Percentiles rank a stretch among this genome's conserved stretches.
phyloP scores from a whole-genome alignment of 2,113 vertebrate genomes.

The Tylochromis polylepis region DNA sequence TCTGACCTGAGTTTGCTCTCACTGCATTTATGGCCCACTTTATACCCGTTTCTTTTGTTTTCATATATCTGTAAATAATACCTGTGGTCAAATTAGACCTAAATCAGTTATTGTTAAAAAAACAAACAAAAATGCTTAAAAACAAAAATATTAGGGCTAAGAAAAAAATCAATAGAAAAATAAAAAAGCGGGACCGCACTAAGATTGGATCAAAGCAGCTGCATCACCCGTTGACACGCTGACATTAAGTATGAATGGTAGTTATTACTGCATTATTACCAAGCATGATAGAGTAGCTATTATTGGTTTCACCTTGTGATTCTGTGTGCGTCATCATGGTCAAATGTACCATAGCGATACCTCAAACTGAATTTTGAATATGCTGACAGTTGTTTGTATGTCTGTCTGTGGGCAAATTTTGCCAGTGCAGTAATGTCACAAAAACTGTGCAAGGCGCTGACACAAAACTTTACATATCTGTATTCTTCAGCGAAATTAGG shows the following conservation, averaged over 20 bases:
- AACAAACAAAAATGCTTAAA: neutral
- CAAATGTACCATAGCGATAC: neutral
- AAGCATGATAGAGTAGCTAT: neutral
- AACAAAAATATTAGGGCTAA: too few species aligned
- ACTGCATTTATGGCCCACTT: neutral
- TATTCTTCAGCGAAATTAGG: neutral
- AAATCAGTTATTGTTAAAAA: neutral
- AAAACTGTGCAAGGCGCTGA: neutral
- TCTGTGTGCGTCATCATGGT: neutral
- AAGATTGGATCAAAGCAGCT: neutral
- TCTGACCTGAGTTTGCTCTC: neutral
- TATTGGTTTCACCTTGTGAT: neutral
- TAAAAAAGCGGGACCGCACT: neutral
- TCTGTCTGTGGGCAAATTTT: neutral
- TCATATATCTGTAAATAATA: neutral
- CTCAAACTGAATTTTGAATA: neutral
- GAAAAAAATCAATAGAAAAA: neutral
- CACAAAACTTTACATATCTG: neutral
- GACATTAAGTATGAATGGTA: neutral
- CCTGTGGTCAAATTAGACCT: neutral
- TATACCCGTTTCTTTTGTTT: neutral
- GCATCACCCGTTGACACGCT: neutral
- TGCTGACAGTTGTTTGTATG: neutral
- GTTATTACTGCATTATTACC: neutral
- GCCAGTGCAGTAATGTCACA: neutral